A percentile compares a stretch with the other conserved stretches of the same genome.
Conservation (phyloP, 1,140 invertebrate species). For the Popillia japonica region DNA sequence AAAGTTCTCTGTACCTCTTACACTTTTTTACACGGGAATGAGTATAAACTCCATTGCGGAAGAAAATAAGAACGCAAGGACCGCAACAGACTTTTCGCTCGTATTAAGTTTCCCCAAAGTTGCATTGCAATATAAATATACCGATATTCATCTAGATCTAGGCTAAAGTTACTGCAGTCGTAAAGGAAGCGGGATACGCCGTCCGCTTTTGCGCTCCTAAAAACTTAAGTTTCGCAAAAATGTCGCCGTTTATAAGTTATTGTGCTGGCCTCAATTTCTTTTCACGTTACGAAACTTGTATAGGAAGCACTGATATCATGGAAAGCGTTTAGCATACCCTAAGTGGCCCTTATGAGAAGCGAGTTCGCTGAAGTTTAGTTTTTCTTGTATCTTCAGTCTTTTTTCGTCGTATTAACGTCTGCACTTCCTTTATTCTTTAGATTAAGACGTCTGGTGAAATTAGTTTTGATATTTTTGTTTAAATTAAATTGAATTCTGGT, state of each 20-base stretch:
- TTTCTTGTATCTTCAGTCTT: neutral
- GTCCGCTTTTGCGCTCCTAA: neutral
- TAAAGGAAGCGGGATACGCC: conserved; percentile 2
- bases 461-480: too few relatives aligned
- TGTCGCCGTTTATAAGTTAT: conserved; percentile 24
- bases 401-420: neutral
- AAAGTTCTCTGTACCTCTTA: neutral
- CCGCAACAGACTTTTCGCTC: conserved; percentile 8
- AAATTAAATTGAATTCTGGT: too few relatives aligned
- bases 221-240: conserved; percentile 29
- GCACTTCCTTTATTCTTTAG: neutral
- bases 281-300: conserved; percentile 18
- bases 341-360: neutral
- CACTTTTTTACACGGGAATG: neutral
- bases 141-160: conserved; percentile 29
- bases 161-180: conserved; percentile 25
- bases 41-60: neutral
- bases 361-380: neutral
- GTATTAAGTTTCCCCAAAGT: conserved; percentile 26
- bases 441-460: too few relatives aligned
- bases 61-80: neutral
- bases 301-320: neutral
- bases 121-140: conserved; percentile 32
- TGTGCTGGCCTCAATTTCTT: conserved; percentile 11
- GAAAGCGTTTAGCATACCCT: conserved; percentile 21